Evolutionary conservation across 1,140 invertebrate genomes (phyloP).

Genomic region (Mizuhopecten yessoensis): DNA sequence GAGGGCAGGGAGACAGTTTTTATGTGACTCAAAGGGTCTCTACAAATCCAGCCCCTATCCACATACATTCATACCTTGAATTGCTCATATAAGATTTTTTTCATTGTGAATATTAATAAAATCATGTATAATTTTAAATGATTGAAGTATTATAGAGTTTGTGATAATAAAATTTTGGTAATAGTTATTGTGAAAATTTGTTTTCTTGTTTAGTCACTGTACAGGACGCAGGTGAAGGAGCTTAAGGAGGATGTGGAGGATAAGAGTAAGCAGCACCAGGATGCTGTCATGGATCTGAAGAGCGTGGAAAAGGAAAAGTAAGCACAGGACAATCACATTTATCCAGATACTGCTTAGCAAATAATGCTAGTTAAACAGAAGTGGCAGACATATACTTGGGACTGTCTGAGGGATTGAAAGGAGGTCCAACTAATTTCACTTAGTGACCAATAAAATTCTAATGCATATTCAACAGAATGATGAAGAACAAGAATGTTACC

Average conservation of each 20-base stretch:
- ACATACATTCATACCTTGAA: no score
- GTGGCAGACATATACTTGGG: neutral
- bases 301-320: conserved; percentile 80
- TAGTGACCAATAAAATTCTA: neutral
- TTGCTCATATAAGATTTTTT: no score
- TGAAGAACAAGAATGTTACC: neutral
- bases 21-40: no score
- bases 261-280: conserved; percentile 88
- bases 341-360: no score
- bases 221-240: conserved; percentile 96
- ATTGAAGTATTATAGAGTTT: no score
- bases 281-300: conserved; percentile 88
- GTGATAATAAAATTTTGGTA: no score
- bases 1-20: no score
- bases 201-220: conserved; percentile 88
- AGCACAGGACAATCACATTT: conserved; percentile 57
- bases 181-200: neutral
- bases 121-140: no score
- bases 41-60: no score
- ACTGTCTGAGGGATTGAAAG: neutral
- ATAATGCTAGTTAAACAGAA: no score
- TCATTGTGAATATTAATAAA: no score
- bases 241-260: conserved; percentile 94
- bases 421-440: no score
- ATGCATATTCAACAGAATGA: neutral